These are phyloP conservation scores for Pseudorhombus dupliciocellatus DNA, from an alignment of 2,113 vertebrate species.

Conservation along the genomic window DNA sequence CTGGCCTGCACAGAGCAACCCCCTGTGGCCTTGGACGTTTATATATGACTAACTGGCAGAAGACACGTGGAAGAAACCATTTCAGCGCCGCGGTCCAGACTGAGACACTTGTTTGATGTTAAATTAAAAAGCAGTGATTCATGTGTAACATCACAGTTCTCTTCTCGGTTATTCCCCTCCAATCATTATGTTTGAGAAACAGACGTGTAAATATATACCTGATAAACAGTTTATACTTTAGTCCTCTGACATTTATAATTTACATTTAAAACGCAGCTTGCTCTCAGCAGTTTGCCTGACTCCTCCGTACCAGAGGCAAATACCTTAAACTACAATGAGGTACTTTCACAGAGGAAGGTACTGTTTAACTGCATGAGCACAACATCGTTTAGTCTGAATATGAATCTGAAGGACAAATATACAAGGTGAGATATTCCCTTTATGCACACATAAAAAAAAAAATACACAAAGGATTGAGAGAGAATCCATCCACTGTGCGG, in stretches of 20 bases:
- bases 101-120: not conserved
- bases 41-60: not conserved
- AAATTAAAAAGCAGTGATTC: no score
- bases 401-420: slow-evolving; percentile 17
- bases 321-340: no score
- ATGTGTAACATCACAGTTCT: no score
- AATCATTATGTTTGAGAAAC: not conserved
- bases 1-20: not conserved
- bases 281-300: slow-evolving; percentile 7
- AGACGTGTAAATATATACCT: not conserved
- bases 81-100: not conserved
- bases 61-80: not conserved
- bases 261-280: not conserved
- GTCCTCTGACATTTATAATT: not conserved
- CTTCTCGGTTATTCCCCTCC: not conserved
- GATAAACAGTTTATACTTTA: not conserved
- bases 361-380: no score
- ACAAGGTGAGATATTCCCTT: slow-evolving; percentile 21
- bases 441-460: slow-evolving; percentile 15
- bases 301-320: no score
- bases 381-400: not conserved
- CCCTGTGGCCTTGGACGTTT: not conserved
- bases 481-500: not conserved
- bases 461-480: not conserved
- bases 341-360: no score